phyloP scores from a whole-genome alignment of 2,113 vertebrate species.

The Archilochus colubris region DNA sequence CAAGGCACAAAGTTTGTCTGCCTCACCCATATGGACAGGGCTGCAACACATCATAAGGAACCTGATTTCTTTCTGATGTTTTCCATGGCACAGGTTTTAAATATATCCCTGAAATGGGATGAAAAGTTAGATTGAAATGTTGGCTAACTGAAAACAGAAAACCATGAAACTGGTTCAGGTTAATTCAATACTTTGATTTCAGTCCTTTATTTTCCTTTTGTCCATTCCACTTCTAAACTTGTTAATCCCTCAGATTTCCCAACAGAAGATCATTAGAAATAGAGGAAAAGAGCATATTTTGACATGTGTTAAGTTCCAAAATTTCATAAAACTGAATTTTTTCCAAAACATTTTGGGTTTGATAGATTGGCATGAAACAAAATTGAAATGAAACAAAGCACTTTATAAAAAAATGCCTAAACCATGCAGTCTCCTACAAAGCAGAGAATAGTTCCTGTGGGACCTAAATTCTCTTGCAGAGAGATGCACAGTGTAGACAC shows the following conservation, averaged over 20 bases:
- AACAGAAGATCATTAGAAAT: background rate
- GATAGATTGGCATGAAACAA: background rate
- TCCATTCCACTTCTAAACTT: background rate
- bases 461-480: rapidly evolving
- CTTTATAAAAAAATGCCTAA: background rate
- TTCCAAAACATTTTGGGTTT: background rate
- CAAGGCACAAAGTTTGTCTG: background rate
- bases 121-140: background rate
- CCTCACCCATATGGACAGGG: background rate
- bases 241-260: background rate
- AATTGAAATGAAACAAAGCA: background rate
- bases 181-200: background rate
- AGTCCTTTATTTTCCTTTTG: background rate
- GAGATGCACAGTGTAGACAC: background rate
- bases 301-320: background rate
- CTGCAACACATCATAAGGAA: background rate
- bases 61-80: background rate
- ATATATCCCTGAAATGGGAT: background rate
- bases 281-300: background rate
- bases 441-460: background rate
- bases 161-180: background rate
- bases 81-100: background rate
- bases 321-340: background rate
- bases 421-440: background rate
- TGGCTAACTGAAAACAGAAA: constrained; percentile 6